Evolutionary conservation across 2,888 invertebrate genomes (phyloP), one percentile per base, ranked within the genome.

Genomic region (Syrista parreyssii): DNA sequence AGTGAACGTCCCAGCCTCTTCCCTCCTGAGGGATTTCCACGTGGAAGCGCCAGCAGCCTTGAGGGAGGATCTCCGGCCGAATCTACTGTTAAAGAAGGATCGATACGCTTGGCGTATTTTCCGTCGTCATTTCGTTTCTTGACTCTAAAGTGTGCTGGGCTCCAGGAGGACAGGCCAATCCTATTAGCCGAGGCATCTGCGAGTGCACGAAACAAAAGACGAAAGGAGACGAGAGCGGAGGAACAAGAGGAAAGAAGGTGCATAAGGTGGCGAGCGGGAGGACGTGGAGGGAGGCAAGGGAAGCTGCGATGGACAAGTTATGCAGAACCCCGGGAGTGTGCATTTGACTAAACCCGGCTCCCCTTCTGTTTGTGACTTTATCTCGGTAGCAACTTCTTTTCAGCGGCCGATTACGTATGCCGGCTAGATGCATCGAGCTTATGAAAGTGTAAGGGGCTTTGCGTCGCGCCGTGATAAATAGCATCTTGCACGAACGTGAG

Each of bases 231-330:
- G 15, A 40, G 81, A 85, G 86, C 84, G 84, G 84, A 85, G 83
- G 83, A 85, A 15, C 4, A 40, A 40, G 15, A 40, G 40, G 15
- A 40, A 40, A 4, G 12, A 12, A 40, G 40, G 15, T 12, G 40
- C 40, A 40, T 12, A 4, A 4, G 40, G 4, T 1, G 40, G 4
- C 15, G 40, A 15, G 40, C n/a, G 15, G 40, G 15, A 4, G 1
- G 69, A 12, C 0, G 69, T 6, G 69, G 87, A 89, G 88, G 87
- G 86, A 86, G 84, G 31, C 69, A 82, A 83, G 82, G 84, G 86
- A 68, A 84, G 86, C 87, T 86, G 87, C 86, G 86, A 86, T 86
- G 86, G 86, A 87, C 88, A 86, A 88, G 89, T 88, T 88, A 89
- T 89, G 88, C 88, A 85, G 87, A 87, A 86, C 86, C 87, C 85